Conservation (phyloP, 2,797 vertebrate genomes). For the Antrozous pallidus region DNA sequence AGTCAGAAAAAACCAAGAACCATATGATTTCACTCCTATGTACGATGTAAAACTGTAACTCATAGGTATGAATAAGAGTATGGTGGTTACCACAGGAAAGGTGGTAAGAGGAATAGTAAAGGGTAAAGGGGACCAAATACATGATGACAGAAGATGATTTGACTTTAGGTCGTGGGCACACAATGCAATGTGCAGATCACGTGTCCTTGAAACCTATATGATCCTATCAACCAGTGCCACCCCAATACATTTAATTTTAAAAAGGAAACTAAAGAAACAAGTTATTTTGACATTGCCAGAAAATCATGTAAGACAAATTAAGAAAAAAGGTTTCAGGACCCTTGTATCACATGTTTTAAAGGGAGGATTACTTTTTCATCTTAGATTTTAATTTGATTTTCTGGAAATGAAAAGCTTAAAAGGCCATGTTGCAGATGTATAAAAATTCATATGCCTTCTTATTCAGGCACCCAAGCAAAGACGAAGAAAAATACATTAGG, state of each 20-base stretch:
- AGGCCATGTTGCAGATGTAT: not conserved
- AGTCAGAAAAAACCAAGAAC: not conserved
- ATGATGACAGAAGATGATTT: not conserved
- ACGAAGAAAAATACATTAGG: not conserved
- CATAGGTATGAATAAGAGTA: not conserved
- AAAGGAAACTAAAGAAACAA: not conserved
- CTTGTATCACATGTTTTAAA: not conserved
- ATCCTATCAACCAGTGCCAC: not conserved
- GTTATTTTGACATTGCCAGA: not conserved
- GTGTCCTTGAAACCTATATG: not conserved
- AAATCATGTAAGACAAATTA: not conserved
- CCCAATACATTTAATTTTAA: not conserved
- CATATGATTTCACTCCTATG: not conserved
- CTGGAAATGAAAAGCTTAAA: not conserved
- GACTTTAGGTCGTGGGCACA: not conserved
- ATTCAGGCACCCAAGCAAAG: not conserved
- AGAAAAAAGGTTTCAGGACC: not conserved
- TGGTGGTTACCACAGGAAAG: not conserved
- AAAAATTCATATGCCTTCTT: not conserved
- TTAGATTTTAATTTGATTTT: not conserved
- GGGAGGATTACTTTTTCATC: not conserved
- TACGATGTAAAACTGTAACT: not conserved
- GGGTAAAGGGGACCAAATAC: not conserved
- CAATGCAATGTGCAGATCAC: not conserved
- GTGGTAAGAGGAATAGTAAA: not conserved